Evolutionary conservation across 35 echinoderm and acorn worm species (phyloP).

Genomic region (Hemicentrotus pulcherrimus): DNA sequence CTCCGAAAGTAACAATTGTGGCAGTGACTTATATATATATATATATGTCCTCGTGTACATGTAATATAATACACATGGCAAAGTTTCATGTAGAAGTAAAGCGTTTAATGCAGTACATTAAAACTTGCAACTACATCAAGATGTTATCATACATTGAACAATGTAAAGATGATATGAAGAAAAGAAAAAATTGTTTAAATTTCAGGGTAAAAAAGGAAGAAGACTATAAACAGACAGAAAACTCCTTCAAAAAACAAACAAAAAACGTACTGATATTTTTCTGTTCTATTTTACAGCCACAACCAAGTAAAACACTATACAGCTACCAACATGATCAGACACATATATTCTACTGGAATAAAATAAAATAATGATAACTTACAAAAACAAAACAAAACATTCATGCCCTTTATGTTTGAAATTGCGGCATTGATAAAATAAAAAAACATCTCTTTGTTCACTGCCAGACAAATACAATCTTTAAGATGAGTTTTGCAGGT

Average conservation of each 20-base stretch:
- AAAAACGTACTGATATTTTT: not conserved
- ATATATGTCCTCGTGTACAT: not conserved
- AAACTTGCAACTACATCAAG: not conserved
- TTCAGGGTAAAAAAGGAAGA: not conserved
- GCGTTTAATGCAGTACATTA: not conserved
- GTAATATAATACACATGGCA: not conserved
- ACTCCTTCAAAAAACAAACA: not conserved
- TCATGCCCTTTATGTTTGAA: not conserved
- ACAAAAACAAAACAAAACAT: not conserved
- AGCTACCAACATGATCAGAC: not conserved
- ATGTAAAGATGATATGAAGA: not conserved
- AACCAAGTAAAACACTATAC: not conserved
- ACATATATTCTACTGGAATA: not conserved
- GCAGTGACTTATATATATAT: not conserved
- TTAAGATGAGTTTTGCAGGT: not conserved
- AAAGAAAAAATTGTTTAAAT: not conserved
- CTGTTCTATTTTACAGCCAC: not conserved
- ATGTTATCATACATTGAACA: not conserved
- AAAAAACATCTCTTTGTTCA: not conserved
- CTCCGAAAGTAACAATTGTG: not conserved
- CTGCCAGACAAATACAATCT: not conserved
- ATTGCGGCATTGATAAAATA: not conserved
- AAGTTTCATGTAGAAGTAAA: not conserved
- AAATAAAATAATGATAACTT: not conserved
- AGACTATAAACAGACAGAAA: not conserved